Base-by-base conservation (phyloP, 2,113 vertebrate genomes). In the Nibea albiflora region DNA sequence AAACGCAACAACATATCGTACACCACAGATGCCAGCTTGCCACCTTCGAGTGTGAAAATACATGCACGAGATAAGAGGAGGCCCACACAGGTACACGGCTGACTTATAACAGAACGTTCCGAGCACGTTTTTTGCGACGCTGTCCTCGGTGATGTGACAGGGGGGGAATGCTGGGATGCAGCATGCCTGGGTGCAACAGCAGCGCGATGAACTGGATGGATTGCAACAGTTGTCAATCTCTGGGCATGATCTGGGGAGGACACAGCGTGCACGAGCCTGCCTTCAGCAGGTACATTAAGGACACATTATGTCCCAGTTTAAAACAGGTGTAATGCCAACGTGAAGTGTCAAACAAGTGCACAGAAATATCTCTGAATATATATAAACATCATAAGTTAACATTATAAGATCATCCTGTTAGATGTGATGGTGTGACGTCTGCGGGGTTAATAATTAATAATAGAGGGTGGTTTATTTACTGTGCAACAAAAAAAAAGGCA, bases 201-300 rank as follows among this genome's bases (percentile, higher is more conserved):
- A 26, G 62, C 14, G 16, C 9, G 60, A 28, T 14, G 6, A 26
- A 31, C 31, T 60, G 26, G 8, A 10, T 60, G 50, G 24, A 39
- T 46, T 22, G 39, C 31, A 58, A 73, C 52, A 73, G 56, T 10
- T 68, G 49, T 28, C 31, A 39, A 39, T 58, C 67, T 54, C 12
- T n/a, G 31, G 0, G 15, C 10, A 28, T 20, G 44, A 52, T 24
- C n/a, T 64, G 22, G 75, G 9, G 20, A 3, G n/a, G 26, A 50
- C 11, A 39, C 39, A 24, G n/a, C 53, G 9, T 72, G 26, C 24
- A 19, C 15, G 7, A 17, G 44, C 7, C 28, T 68, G 17, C 31
- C 28, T 11, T 26, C 5, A 24, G 20, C 15, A 19, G 19, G 22
- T 26, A 20, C 5, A 24, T 5, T 1, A 17, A 39, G 35, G 35